phyloP scores from a whole-genome alignment of 2,797 vertebrate genomes.

The Dipus sagitta region DNA sequence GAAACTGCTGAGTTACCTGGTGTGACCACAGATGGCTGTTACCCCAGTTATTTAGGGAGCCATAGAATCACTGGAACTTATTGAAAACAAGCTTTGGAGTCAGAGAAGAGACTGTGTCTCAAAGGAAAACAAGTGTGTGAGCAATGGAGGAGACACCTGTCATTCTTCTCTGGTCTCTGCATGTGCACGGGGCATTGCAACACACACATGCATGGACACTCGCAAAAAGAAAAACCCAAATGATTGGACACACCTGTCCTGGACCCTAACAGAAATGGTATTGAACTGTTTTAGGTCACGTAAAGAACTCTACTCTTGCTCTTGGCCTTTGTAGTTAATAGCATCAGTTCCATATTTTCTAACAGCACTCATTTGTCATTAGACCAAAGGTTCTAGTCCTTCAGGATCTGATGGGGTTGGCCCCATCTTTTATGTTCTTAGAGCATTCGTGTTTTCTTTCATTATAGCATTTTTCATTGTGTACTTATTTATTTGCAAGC shows the following conservation, averaged over 20 bases:
- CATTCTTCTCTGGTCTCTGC: no score
- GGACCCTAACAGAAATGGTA: neutral
- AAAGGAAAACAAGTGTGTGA: no score
- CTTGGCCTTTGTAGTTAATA: neutral
- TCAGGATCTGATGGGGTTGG: neutral
- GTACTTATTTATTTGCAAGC: neutral
- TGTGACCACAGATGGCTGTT: no score
- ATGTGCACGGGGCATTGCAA: no score
- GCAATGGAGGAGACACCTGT: no score
- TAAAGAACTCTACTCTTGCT: conserved; percentile 4
- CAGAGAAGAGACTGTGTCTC: no score
- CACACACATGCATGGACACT: no score
- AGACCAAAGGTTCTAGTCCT: neutral
- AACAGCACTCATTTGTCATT: neutral
- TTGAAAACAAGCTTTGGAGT: no score
- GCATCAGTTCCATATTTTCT: neutral
- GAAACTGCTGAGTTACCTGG: no score
- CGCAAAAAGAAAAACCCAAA: no score
- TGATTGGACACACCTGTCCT: neutral
- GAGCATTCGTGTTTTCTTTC: neutral
- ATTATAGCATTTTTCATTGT: neutral
- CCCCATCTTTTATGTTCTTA: neutral
- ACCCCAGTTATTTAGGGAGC: no score
- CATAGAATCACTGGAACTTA: no score
- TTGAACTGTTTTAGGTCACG: conserved; percentile 4